phyloP scores from a whole-genome alignment of 2,797 vertebrate species.

The Smutsia gigantea region DNA sequence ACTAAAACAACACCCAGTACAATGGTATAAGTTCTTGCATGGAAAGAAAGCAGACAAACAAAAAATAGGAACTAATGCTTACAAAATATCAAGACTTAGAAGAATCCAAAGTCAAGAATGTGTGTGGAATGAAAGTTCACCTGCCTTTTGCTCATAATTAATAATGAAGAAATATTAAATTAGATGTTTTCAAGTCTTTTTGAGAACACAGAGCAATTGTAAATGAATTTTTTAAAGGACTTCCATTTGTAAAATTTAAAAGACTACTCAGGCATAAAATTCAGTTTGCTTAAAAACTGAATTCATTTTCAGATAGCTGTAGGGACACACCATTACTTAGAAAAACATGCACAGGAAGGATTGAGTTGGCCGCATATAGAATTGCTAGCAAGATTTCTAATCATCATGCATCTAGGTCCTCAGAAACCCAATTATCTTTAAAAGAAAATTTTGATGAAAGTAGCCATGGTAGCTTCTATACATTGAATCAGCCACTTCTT shows the following conservation, averaged over 20 bases:
- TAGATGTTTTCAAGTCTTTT: neutral
- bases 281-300: slow-evolving; percentile 40
- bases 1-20: neutral
- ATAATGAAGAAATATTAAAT: neutral
- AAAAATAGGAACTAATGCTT: neutral
- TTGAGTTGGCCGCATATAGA: neutral
- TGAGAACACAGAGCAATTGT: neutral
- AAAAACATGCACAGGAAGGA: neutral
- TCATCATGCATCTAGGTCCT: neutral
- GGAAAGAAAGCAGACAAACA: too few relatives aligned
- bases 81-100: slow-evolving; percentile 24
- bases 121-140: neutral
- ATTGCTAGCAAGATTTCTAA: slow-evolving; percentile 42
- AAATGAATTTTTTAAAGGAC: slow-evolving; percentile 10
- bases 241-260: slow-evolving; percentile 36
- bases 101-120: slow-evolving; percentile 25
- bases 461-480: neutral
- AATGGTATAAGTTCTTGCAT: neutral
- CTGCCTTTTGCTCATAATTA: too few relatives aligned
- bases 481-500: slow-evolving; percentile 27
- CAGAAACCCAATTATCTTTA: slow-evolving; percentile 59
- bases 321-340: neutral
- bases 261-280: neutral
- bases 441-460: slow-evolving; percentile 55
- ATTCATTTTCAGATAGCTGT: slow-evolving; percentile 1